Percentiles rank a stretch among this genome's conserved stretches.
These are phyloP conservation scores for Recurvirostra avosetta DNA, from an alignment of 2,113 vertebrate species.

Conservation along the genomic window DNA sequence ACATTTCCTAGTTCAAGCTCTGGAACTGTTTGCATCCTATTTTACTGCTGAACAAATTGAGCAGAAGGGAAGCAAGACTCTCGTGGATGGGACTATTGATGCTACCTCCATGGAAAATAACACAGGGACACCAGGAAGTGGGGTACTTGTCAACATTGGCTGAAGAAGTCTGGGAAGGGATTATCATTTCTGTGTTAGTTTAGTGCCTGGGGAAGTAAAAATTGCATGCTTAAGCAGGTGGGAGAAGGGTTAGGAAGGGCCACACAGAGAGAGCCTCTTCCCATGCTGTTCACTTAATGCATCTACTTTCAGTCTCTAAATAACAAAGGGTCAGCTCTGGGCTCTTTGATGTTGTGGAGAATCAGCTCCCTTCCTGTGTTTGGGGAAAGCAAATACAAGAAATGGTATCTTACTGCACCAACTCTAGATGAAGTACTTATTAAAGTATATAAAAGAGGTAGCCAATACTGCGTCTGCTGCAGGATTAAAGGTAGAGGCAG, in stretches of 20 bases:
- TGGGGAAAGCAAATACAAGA: background rate
- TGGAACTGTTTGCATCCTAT: background rate
- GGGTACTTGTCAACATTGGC: background rate
- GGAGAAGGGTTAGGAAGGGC: background rate
- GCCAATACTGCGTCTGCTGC: background rate
- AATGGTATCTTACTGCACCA: background rate
- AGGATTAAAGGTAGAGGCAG: background rate
- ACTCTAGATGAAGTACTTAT: background rate
- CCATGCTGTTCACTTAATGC: background rate
- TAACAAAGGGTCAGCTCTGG: background rate
- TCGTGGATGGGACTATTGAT: background rate
- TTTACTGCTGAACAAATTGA: background rate
- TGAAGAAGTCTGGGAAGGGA: background rate
- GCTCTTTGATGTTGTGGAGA: background rate
- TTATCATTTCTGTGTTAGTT: background rate
- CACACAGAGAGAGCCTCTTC: rapidly evolving
- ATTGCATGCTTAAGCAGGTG: background rate
- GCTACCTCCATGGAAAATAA: background rate
- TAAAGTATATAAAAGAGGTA: background rate
- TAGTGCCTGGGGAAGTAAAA: background rate
- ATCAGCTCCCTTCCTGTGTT: background rate
- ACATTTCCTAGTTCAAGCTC: background rate
- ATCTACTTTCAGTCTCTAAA: background rate
- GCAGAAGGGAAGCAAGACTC: background rate
- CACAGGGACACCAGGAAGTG: background rate